Conservation (phyloP, 2,797 vertebrate genomes). For the Sebastes jordani region DNA sequence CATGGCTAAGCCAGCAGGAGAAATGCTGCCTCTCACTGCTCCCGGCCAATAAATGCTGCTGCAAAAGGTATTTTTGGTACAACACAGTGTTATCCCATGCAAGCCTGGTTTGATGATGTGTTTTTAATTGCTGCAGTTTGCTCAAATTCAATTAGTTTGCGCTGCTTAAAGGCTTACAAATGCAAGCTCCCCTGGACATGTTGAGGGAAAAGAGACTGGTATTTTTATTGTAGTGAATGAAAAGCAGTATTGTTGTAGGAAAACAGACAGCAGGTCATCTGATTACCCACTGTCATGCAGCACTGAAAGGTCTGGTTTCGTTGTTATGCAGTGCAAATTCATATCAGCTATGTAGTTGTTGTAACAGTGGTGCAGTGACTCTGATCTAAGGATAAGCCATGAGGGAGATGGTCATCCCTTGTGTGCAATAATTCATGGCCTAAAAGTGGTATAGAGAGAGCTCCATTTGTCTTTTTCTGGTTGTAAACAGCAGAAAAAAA, state of each 20-base stretch:
- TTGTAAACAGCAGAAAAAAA: slow-evolving; percentile 12
- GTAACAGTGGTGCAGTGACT: slow-evolving; percentile 59
- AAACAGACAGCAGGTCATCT: slow-evolving; percentile 36
- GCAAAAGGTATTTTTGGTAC: slow-evolving; percentile 66
- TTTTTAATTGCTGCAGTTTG: slow-evolving; percentile 69
- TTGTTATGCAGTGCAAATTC: slow-evolving; percentile 47
- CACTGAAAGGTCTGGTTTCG: slow-evolving; percentile 30
- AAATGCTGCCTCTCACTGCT: slow-evolving; percentile 55
- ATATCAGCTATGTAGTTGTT: slow-evolving; percentile 47
- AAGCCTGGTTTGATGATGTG: slow-evolving; percentile 57
- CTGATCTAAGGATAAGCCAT: slow-evolving; percentile 27
- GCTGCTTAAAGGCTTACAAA: slow-evolving; percentile 46
- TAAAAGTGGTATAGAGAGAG: neutral
- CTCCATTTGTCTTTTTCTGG: slow-evolving; percentile 6
- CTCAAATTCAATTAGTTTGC: slow-evolving; percentile 61
- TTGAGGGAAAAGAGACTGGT: neutral
- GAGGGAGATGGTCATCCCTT: slow-evolving; percentile 39
- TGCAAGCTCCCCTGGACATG: neutral
- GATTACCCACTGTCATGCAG: slow-evolving; percentile 39
- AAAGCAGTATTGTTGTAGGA: slow-evolving; percentile 8
- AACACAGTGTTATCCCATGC: slow-evolving; percentile 52
- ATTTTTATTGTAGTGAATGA: slow-evolving; percentile 14
- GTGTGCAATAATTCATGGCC: slow-evolving; percentile 25
- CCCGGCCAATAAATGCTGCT: slow-evolving; percentile 57
- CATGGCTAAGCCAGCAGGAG: slow-evolving; percentile 34